Evolutionary conservation across 2,113 vertebrate genomes (phyloP).

Genomic region (Grus americana): DNA sequence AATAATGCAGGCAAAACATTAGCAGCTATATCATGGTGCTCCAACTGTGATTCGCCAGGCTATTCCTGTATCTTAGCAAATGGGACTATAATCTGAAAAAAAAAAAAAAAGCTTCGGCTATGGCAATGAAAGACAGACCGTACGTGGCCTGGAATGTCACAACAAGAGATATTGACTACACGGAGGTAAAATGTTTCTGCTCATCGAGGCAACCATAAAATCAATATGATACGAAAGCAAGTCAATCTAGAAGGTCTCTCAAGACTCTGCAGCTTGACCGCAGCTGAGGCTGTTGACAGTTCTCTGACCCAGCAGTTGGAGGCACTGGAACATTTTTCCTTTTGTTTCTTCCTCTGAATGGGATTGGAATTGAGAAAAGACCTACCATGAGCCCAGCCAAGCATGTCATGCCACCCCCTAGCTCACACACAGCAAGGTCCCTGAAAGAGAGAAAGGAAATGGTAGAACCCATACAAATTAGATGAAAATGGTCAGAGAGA

Average conservation of each 20-base stretch:
- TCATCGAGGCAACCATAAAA: conserved; percentile 85
- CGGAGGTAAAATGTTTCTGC: conserved; percentile 83
- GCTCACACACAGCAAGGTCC: conserved; percentile 90
- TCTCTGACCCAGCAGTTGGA: conserved; percentile 82
- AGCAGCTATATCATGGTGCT: conserved; percentile 88
- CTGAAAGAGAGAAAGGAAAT: conserved; percentile 86
- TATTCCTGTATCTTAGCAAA: conserved; percentile 87
- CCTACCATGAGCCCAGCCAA: conserved; percentile 95
- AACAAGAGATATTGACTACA: conserved; percentile 87
- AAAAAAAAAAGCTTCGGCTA: conserved; percentile 68
- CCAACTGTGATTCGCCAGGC: conserved; percentile 85
- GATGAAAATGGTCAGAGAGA: conserved; percentile 80
- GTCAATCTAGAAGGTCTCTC: conserved; percentile 85
- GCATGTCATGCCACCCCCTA: conserved; percentile 94
- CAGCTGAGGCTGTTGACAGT: conserved; percentile 84
- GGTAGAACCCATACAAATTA: conserved; percentile 88
- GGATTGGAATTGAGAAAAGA: conserved; percentile 87
- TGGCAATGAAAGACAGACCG: conserved; percentile 76
- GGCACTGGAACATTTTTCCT: conserved; percentile 82
- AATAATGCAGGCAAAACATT: conserved; percentile 88
- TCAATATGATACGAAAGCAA: conserved; percentile 86
- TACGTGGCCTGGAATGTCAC: conserved; percentile 84
- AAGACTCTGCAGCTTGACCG: conserved; percentile 82
- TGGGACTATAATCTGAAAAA: conserved; percentile 82
- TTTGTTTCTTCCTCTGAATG: conserved; percentile 82